Conservation (phyloP, 2,888 invertebrate genomes). For the Aleiodes alternator region DNA sequence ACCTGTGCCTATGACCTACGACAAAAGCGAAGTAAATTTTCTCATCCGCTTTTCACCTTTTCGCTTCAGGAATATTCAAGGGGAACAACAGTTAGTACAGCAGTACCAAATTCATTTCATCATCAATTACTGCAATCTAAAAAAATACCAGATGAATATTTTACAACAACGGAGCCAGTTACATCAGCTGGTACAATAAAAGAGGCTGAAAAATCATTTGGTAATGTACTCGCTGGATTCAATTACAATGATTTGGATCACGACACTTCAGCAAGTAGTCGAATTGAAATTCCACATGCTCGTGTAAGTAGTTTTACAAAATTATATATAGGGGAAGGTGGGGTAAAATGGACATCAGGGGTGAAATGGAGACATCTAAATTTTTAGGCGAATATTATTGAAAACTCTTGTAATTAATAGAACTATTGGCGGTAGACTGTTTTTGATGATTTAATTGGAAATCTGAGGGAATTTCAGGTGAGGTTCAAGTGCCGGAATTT, state of each 20-base stretch:
- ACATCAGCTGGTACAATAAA: slow-evolving; percentile 43
- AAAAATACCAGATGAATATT: slow-evolving; percentile 86
- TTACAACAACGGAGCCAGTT: slow-evolving; percentile 78
- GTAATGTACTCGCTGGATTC: slow-evolving; percentile 60
- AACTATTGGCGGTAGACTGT: no score
- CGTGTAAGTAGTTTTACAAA: slow-evolving; percentile 50
- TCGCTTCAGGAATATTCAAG: slow-evolving; percentile 69
- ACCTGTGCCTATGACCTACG: slow-evolving; percentile 42
- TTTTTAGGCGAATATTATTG: no score
- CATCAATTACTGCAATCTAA: slow-evolving; percentile 80
- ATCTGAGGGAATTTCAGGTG: no score
- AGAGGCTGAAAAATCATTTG: slow-evolving; percentile 49
- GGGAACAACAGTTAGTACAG: slow-evolving; percentile 63
- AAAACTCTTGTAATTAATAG: no score
- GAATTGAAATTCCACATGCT: slow-evolving; percentile 54
- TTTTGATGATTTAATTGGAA: no score
- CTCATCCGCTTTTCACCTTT: slow-evolving; percentile 46
- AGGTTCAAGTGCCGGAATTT: no score
- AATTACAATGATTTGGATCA: slow-evolving; percentile 65
- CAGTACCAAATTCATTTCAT: slow-evolving; percentile 64
- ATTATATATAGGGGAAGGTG: no score
- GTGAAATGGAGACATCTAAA: no score
- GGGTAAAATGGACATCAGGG: no score
- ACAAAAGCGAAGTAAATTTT: slow-evolving; percentile 35
- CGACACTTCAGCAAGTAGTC: slow-evolving; percentile 61